phyloP scores from a whole-genome alignment of 2,797 vertebrate genomes.

The Acanthiza pusilla region DNA sequence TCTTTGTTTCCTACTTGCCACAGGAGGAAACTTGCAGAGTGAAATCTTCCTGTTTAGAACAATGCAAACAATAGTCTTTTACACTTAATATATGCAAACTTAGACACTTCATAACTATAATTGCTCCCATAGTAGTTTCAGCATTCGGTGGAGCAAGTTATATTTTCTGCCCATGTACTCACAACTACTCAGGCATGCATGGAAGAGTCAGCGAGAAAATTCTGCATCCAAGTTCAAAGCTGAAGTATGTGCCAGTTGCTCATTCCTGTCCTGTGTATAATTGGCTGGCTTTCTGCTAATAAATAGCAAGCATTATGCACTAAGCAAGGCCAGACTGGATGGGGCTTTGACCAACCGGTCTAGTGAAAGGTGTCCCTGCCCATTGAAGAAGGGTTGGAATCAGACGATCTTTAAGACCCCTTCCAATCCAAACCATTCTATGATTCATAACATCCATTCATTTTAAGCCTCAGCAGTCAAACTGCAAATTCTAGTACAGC shows the following conservation, averaged over 20 bases:
- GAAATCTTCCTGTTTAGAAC: neutral
- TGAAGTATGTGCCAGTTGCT: neutral
- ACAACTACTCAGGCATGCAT: neutral
- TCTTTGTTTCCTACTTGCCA: neutral
- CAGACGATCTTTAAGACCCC: neutral
- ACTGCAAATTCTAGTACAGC: neutral
- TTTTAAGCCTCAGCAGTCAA: neutral
- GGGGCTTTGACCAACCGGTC: neutral
- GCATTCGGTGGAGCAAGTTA: neutral
- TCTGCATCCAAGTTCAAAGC: neutral
- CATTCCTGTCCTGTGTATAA: rapidly evolving
- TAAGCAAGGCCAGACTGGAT: neutral
- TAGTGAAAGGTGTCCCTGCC: neutral
- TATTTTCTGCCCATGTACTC: neutral
- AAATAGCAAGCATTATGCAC: neutral
- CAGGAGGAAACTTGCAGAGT: neutral
- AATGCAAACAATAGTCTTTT: neutral
- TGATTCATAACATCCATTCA: neutral
- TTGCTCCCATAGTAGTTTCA: neutral
- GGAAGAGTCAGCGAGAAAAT: neutral
- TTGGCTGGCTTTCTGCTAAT: neutral
- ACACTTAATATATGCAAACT: neutral
- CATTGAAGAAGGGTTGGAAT: rapidly evolving
- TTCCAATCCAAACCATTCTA: neutral
- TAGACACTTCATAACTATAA: neutral